Evolutionary conservation across 2,797 vertebrate genomes (phyloP).

Genomic region (Parauchenoglanis punctatus): DNA sequence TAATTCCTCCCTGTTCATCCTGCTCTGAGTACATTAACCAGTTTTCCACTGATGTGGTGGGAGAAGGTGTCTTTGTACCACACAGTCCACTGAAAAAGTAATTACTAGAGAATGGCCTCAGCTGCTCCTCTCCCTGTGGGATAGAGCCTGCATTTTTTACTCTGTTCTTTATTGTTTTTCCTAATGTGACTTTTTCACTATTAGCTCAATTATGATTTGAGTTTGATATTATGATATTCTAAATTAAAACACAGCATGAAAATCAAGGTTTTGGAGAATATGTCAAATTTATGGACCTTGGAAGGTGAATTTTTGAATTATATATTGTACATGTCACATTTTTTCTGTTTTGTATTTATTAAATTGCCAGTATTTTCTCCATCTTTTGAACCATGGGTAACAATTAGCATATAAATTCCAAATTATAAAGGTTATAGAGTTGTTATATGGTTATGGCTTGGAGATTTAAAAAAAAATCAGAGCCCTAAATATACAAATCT

Average conservation of each 20-base stretch:
- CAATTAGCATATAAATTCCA: background rate
- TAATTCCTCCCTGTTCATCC: slow-evolving; percentile 33
- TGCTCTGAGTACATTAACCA: slow-evolving; percentile 14
- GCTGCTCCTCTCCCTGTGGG: slow-evolving; percentile 10
- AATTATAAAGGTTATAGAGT: background rate
- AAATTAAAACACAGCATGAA: background rate
- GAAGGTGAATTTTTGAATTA: background rate
- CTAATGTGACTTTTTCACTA: background rate
- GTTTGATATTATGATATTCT: background rate
- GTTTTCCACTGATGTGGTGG: slow-evolving; percentile 24
- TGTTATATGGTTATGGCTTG: background rate
- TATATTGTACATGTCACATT: background rate
- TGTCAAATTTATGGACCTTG: background rate
- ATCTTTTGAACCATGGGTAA: background rate
- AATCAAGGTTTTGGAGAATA: background rate
- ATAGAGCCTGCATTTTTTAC: background rate
- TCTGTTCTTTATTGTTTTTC: background rate
- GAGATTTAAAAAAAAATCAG: background rate
- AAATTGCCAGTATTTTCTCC: background rate
- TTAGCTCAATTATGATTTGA: background rate
- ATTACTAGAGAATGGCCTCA: slow-evolving; percentile 36
- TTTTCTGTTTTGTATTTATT: background rate
- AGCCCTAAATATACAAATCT: slow-evolving; percentile 4
- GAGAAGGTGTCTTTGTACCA: slow-evolving; percentile 23
- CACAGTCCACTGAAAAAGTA: slow-evolving; percentile 32